Evolutionary conservation across 2,113 vertebrate genomes (phyloP).

Genomic region (Notiomystis cincta): DNA sequence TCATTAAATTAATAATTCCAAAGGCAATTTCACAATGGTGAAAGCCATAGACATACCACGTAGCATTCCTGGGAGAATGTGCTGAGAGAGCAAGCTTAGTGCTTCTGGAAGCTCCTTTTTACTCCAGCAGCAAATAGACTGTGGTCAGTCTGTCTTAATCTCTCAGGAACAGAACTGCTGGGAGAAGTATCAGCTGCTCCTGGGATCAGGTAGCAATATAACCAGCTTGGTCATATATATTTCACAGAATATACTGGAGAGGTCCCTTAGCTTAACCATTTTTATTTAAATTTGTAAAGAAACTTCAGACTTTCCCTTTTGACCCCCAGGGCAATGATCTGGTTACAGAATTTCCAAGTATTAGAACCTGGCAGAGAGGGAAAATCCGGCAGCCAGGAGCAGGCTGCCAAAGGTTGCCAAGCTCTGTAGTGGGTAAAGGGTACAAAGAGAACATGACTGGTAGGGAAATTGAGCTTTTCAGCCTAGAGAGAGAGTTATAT

Average conservation of each 20-base stretch:
- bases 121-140: not conserved
- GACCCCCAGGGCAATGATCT: not conserved
- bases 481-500: not conserved
- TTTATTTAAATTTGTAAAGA: not conserved
- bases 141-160: not conserved
- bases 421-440: not conserved
- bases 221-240: not conserved
- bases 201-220: not conserved
- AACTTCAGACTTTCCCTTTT: not conserved
- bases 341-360: not conserved
- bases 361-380: not conserved
- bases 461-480: slow-evolving; percentile 36
- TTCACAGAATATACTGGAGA: not conserved
- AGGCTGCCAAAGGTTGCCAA: not conserved
- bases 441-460: not conserved
- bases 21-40: not conserved
- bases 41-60: not conserved
- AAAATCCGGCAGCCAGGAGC: not conserved
- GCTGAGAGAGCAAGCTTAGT: not conserved
- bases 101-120: not conserved
- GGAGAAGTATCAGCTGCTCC: not conserved
- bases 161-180: not conserved
- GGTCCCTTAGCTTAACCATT: not conserved
- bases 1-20: not conserved
- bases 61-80: not conserved